Evolutionary conservation across 2,888 invertebrate species (phyloP), one percentile per base, ranked within the genome.

Genomic region (Pristionchus arcanus): DNA sequence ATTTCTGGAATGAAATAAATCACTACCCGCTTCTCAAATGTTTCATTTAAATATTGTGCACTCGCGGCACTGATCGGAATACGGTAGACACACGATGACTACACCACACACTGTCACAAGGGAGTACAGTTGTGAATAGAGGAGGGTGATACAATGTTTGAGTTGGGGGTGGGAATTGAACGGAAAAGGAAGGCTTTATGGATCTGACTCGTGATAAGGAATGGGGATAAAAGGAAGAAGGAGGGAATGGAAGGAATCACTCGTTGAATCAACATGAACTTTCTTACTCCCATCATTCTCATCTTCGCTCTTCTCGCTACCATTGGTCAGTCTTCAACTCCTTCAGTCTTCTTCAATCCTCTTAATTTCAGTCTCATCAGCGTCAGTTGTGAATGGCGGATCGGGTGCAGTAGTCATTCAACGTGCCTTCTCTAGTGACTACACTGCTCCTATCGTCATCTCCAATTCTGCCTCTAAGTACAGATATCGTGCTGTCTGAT

Each of bases 121-220:
- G 59, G 59, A 74, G 49, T 31, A 49, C 81, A 77, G 42, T 25
- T 77, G 25, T 81, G 81, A 81, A 81, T 81, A 28, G 81, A 28
- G 49, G 31, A 55, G 13, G 84, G 31, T 85, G 84, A 59, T 85
- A 59, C 84, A 85, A 85, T 85, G 84, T 85, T 85, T 85, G 84
- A 55, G 59, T 59, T 59, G 34, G 7, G 84, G 19, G 55, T 55
- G 84, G 59, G 84, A 55, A 59, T 34, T 85, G 34, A 85, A 85
- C 84, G 84, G 37, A 85, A 85, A 85, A 85, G 55, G 83, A 83
- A 83, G 55, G 55, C 28, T 85, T 85, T 85, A 85, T 59, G 13
- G 84, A n/a, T 34, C 21, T 59, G 37, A 59, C 81, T 53, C 28
- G 53, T 85, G 84, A 85, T 85, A 85, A 85, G 84, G 31, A 37